Evolutionary conservation across 2,888 invertebrate species (phyloP), one percentile per base, ranked within the genome.

Genomic region (Ceriagrion tenellum): DNA sequence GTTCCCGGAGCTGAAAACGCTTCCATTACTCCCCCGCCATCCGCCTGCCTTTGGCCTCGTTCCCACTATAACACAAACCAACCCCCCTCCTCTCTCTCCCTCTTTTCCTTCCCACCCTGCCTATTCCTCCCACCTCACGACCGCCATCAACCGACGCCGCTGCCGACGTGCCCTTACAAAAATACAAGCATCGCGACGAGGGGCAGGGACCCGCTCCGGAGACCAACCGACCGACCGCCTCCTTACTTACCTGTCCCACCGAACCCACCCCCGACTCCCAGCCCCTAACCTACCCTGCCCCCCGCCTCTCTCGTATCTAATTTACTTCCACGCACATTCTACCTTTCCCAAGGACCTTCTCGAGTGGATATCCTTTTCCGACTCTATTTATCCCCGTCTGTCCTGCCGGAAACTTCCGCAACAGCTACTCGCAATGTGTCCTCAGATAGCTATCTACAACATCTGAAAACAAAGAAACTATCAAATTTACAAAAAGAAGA

Each of bases 1-100:
- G 93, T 93, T 93, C 93, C 93, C 47, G 63, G 69, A 40, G 69
- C 26, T 47, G 63, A 93, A 93, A 93, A 93, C 47, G 30, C 93
- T 74, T 93, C 69, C 93, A 81, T 81, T 93, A 63, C 93, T 63
- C 47, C 93, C 63, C 93, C 63, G 47, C 93, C 63, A 74, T 35
- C 93, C 63, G 81, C 81, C 81, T 69, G 81, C 81, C 81, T 69
- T 23, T 69, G 69, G 69, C 69, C 69, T 81, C 81, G 81, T 81
- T 81, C 81, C 81, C 81, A 35, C 16, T 20, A 59, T 20, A 59
- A 59, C 81, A 81, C 81, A 81, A 12, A 81, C 16, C 30, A 16
- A 81, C 12, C 30, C 81, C 26, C 13, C 59, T 16, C 13, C 47
- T 8, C 8, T 8, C 47, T 47, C 47, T 47, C 47, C 47, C 47